phyloP scores from a whole-genome alignment of 2,113 vertebrate genomes.

The Telmatochromis sp. region DNA sequence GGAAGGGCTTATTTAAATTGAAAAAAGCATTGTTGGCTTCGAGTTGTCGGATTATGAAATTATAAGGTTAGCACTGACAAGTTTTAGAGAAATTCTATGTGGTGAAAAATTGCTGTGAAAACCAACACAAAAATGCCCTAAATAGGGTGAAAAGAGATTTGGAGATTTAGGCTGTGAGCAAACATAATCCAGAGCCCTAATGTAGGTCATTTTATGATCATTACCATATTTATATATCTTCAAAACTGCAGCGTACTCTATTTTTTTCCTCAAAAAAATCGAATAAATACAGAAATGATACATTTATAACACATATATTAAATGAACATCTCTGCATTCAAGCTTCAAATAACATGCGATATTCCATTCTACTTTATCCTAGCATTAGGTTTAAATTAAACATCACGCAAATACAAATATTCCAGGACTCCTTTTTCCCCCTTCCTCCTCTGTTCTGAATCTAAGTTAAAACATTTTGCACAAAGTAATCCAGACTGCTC shows the following conservation, averaged over 20 bases:
- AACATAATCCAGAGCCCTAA: constrained; percentile 43
- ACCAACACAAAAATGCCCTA: constrained; percentile 29
- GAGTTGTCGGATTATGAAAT: constrained; percentile 11
- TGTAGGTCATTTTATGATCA: constrained; percentile 48
- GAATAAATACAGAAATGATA: background rate
- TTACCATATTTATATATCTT: constrained; percentile 16
- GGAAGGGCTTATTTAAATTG: background rate
- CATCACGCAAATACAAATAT: background rate
- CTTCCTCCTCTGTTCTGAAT: background rate
- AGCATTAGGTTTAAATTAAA: background rate
- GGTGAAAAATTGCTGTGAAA: background rate
- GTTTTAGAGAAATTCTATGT: constrained; percentile 27
- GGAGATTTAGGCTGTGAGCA: constrained; percentile 32
- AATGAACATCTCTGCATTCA: background rate
- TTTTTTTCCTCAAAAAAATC: background rate
- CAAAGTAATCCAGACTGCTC: constrained; percentile 50
- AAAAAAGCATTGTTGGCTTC: background rate
- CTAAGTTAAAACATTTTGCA: constrained; percentile 27
- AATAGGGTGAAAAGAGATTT: constrained; percentile 59
- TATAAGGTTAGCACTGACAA: constrained; percentile 3
- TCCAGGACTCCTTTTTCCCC: background rate
- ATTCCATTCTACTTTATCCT: background rate
- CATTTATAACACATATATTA: background rate
- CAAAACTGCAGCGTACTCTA: background rate
- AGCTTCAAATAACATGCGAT: background rate